A percentile compares a stretch with the other conserved stretches of the same genome.
Evolutionary conservation across 2,797 vertebrate species (phyloP).

Genomic region (Hippocampus kuda): DNA sequence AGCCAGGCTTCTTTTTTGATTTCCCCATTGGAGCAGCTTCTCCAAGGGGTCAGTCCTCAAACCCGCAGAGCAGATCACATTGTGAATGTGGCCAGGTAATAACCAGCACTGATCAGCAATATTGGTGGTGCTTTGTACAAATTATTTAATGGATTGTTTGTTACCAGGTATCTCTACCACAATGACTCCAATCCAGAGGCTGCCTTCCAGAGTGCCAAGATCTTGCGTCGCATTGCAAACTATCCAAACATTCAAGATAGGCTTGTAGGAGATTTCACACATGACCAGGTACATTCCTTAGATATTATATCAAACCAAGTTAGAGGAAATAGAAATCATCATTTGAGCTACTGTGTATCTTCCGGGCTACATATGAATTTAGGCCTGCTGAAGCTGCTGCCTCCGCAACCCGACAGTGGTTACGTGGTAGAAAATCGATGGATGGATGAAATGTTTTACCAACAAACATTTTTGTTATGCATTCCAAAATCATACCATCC

Average conservation of each 20-base stretch:
- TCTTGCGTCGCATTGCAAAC: conserved; percentile 84
- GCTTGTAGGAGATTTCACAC: conserved; percentile 93
- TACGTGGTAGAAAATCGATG: too few relatives aligned
- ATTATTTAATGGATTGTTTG: conserved; percentile 11
- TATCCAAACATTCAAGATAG: conserved; percentile 92
- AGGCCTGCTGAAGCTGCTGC: too few relatives aligned
- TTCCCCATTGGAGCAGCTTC: conserved; percentile 85
- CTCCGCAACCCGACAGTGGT: too few relatives aligned
- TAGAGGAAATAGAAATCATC: neutral
- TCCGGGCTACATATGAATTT: neutral
- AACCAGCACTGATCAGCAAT: neutral
- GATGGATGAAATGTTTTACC: neutral
- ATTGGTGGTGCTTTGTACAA: neutral
- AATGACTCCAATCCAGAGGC: conserved; percentile 85
- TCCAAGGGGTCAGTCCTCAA: conserved; percentile 92
- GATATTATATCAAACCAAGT: conserved; percentile 1
- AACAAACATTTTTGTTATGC: neutral
- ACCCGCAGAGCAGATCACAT: conserved; percentile 91
- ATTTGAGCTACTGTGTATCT: neutral
- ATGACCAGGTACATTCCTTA: conserved; percentile 76
- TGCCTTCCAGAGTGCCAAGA: conserved; percentile 92
- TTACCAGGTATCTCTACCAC: conserved; percentile 82
- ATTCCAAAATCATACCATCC: neutral
- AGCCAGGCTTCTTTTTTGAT: conserved; percentile 89
- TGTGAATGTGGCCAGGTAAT: conserved; percentile 89